Evolutionary conservation across 1,140 invertebrate species (phyloP).

Genomic region (Anthonomus grandis): DNA sequence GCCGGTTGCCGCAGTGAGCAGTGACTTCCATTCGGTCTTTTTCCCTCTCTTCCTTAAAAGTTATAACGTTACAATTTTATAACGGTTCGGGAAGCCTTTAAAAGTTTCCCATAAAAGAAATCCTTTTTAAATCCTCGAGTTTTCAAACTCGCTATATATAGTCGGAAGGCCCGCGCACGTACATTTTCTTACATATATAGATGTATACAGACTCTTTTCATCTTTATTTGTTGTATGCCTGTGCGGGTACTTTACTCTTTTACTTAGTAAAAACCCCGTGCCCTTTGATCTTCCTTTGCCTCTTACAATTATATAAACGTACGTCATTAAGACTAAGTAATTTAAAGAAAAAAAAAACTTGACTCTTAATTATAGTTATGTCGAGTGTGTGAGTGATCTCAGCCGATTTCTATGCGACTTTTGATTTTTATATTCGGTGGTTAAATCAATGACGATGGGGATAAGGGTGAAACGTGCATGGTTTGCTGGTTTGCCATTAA

Average conservation of each 20-base stretch:
- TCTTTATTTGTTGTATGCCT: conserved; percentile 4
- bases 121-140: conserved; percentile 22
- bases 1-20: conserved; percentile 6
- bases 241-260: conserved; percentile 24
- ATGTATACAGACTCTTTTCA: conserved; percentile 10
- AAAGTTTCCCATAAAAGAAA: conserved; percentile 26
- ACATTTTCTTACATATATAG: conserved; percentile 24
- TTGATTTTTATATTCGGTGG: no score
- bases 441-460: no score
- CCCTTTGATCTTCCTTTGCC: conserved; percentile 25
- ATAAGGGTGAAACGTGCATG: no score
- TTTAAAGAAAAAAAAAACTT: conserved; percentile 26
- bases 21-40: conserved; percentile 10
- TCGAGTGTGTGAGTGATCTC: conserved; percentile 24
- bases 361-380: conserved; percentile 31
- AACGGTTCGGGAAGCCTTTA: conserved; percentile 17
- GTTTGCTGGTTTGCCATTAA: no score
- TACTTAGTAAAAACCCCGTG: conserved; percentile 1
- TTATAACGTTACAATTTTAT: conserved; percentile 23
- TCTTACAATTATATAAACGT: conserved; percentile 27
- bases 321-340: conserved; percentile 28
- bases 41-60: conserved; percentile 14
- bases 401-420: conserved; percentile 26
- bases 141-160: conserved; percentile 19
- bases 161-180: not conserved